These are phyloP conservation scores for Osedax fenrisi DNA, from an alignment of 2,888 invertebrate genomes.

Conservation along the genomic window DNA sequence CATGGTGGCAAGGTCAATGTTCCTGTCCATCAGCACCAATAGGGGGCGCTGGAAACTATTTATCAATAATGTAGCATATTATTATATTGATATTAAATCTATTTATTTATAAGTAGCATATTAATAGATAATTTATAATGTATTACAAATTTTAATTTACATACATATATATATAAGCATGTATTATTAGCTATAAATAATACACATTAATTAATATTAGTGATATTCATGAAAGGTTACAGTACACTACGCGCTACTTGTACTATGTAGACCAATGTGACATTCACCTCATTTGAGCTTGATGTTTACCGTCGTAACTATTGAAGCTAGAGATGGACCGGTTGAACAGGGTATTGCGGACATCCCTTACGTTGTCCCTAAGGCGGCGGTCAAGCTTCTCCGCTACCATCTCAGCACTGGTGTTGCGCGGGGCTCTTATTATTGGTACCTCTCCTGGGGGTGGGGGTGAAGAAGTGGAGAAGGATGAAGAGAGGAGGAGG, in stretches of 20 bases:
- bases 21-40: conserved; percentile 78
- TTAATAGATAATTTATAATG: neutral
- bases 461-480: too few species aligned
- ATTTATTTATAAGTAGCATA: neutral
- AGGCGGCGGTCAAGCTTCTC: conserved; percentile 91
- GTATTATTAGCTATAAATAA: too few species aligned
- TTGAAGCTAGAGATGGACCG: too few species aligned
- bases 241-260: too few species aligned
- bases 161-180: neutral
- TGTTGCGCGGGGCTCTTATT: conserved; percentile 79
- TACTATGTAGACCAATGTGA: too few species aligned
- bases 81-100: neutral
- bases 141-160: too few species aligned
- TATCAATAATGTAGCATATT: neutral
- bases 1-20: conserved; percentile 89
- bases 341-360: conserved; percentile 82
- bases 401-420: conserved; percentile 96
- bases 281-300: too few species aligned
- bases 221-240: too few species aligned
- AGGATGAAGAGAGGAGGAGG: too few species aligned
- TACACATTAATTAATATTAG: too few species aligned
- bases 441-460: conserved; percentile 68
- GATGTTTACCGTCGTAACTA: too few species aligned
- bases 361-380: conserved; percentile 86
- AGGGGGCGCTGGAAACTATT: conserved; percentile 76